A percentile compares a stretch with the other conserved stretches of the same genome.
Conservation (phyloP, 1,140 invertebrate species). For the Aplysia californica region DNA sequence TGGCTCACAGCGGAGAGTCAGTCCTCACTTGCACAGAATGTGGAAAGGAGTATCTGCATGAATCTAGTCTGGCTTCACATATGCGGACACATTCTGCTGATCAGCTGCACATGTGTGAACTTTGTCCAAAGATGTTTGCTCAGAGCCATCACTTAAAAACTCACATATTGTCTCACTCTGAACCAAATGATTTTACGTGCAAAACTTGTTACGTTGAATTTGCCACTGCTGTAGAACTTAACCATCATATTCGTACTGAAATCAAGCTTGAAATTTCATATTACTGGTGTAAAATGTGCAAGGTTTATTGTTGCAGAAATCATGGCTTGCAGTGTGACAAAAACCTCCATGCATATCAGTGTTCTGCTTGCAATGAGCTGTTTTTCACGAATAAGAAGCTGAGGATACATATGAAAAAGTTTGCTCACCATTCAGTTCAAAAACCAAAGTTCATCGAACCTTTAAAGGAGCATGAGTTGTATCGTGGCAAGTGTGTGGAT, state of each 20-base stretch:
- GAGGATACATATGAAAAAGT: constrained; percentile 26
- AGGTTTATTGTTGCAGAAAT: constrained; percentile 9
- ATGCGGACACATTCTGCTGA: constrained; percentile 26
- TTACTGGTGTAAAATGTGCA: constrained; percentile 25
- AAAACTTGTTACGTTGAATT: constrained; percentile 19
- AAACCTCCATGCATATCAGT: constrained; percentile 15
- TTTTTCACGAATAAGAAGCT: constrained; percentile 21
- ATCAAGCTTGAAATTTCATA: constrained; percentile 15
- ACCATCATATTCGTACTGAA: constrained; percentile 6
- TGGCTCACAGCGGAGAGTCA: constrained; percentile 21
- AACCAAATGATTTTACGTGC: constrained; percentile 21
- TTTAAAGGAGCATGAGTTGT: constrained; percentile 12
- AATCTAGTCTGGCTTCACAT: constrained; percentile 21
- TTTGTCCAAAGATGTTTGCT: constrained; percentile 29
- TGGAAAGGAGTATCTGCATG: constrained; percentile 26
- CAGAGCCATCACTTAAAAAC: constrained; percentile 29
- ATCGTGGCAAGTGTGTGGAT: not conserved
- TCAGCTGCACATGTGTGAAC: constrained; percentile 18
- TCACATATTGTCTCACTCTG: constrained; percentile 26
- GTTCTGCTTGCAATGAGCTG: constrained; percentile 25
- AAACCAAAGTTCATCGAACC: constrained; percentile 17
- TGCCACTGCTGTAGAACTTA: constrained; percentile 12
- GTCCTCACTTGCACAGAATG: constrained; percentile 21
- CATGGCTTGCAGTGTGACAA: not conserved
- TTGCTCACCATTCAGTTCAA: constrained; percentile 15